These are phyloP conservation scores for Xanthia togata DNA, from an alignment of 2,888 invertebrate species.

Conservation along the genomic window DNA sequence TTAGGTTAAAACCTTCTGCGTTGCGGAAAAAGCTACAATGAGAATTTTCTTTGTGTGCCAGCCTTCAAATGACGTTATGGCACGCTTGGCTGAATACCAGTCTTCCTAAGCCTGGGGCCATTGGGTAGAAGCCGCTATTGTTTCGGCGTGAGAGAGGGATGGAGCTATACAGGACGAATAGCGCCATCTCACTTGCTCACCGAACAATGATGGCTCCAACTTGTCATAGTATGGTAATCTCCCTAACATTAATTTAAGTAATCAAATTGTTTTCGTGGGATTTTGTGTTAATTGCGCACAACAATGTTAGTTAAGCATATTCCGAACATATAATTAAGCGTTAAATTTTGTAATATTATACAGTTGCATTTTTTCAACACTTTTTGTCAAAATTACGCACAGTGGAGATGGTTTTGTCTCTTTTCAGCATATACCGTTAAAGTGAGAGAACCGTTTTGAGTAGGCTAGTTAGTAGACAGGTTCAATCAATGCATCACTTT, in stretches of 20 bases:
- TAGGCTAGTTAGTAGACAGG: neutral
- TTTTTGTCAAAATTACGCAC: conserved; percentile 58
- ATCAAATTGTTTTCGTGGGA: conserved; percentile 9
- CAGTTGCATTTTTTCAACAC: conserved; percentile 1
- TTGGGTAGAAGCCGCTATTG: neutral
- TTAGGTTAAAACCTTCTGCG: neutral
- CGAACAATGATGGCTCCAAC: neutral
- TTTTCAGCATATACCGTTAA: neutral
- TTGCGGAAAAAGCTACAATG: neutral
- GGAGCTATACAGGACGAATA: neutral
- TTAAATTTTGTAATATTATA: conserved; percentile 37
- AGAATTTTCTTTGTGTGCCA: conserved; percentile 34
- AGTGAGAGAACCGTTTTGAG: neutral
- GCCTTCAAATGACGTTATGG: conserved; percentile 34
- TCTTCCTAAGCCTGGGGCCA: conserved; percentile 3
- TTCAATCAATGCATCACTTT: neutral
- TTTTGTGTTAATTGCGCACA: conserved; percentile 56
- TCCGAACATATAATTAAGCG: conserved; percentile 52
- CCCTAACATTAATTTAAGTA: neutral
- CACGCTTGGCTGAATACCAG: conserved; percentile 27
- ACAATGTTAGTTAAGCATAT: conserved; percentile 67
- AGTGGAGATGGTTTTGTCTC: neutral
- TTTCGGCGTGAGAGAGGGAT: neutral
- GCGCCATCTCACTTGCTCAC: conserved; percentile 2
- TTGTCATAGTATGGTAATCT: neutral